Evolutionary conservation across 2,797 vertebrate genomes (phyloP).

Genomic region (Liasis olivaceus): DNA sequence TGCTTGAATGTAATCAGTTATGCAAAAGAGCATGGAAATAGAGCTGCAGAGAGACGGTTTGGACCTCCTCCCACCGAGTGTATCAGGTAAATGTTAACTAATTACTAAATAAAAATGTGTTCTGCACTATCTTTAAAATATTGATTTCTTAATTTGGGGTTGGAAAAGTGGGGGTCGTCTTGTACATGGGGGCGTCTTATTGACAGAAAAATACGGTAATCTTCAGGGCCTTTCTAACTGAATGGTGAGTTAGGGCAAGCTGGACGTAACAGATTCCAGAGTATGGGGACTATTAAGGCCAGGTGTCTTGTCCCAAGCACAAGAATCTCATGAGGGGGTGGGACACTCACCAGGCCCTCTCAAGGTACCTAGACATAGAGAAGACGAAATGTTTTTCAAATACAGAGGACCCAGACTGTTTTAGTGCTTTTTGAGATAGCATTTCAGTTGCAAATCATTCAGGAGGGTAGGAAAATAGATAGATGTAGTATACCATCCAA

Average conservation of each 20-base stretch:
- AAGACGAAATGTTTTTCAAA: background rate
- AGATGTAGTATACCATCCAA: background rate
- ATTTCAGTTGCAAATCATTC: background rate
- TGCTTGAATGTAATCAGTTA: too few relatives aligned
- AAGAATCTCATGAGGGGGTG: background rate
- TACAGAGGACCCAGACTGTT: background rate
- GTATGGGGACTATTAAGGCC: background rate
- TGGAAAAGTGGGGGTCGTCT: too few relatives aligned
- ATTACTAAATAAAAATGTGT: too few relatives aligned
- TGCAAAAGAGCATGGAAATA: too few relatives aligned
- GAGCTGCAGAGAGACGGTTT: too few relatives aligned
- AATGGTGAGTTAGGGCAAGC: background rate
- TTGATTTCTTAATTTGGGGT: too few relatives aligned
- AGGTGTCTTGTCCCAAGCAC: background rate
- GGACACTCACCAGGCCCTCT: background rate
- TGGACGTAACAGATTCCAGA: background rate
- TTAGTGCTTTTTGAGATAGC: background rate
- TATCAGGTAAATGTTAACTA: too few relatives aligned
- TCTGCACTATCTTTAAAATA: too few relatives aligned
- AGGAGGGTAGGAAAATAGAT: background rate
- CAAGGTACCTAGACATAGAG: background rate
- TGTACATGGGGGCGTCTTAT: too few relatives aligned
- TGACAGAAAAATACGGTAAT: background rate
- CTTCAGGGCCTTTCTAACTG: background rate
- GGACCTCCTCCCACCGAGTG: too few relatives aligned